Percentiles rank a stretch among this genome's conserved stretches.
These are phyloP conservation scores for Drosophila erecta DNA, from an alignment of 1,140 invertebrate species.

Conservation along the genomic window DNA sequence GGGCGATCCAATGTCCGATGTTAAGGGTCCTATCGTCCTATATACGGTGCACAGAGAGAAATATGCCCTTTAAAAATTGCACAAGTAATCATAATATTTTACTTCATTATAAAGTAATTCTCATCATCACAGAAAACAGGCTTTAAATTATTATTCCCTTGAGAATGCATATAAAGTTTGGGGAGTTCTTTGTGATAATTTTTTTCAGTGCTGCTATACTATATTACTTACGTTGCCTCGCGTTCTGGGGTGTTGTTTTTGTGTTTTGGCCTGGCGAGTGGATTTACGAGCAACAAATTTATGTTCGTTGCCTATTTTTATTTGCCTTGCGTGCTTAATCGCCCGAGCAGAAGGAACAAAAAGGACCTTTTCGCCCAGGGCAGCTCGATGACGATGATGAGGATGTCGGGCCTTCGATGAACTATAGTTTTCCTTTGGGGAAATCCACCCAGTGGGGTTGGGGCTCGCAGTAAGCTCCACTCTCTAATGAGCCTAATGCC, in stretches of 20 bases:
- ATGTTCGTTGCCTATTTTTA: constrained; percentile 83
- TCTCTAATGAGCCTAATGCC: constrained; percentile 70
- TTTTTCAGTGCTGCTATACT: constrained; percentile 24
- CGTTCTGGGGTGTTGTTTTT: constrained; percentile 45
- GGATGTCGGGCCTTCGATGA: constrained; percentile 28
- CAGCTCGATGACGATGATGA: constrained; percentile 34
- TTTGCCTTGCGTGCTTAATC: constrained; percentile 82
- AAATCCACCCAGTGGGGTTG: constrained; percentile 11
- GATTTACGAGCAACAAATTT: constrained; percentile 83
- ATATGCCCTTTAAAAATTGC: background rate
- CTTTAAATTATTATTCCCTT: too few species aligned
- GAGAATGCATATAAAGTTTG: too few species aligned
- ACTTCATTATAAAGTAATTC: too few species aligned
- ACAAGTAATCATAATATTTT: too few species aligned
- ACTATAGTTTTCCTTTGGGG: constrained; percentile 52
- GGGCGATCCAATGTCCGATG: constrained; percentile 57
- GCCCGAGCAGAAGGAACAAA: constrained; percentile 47
- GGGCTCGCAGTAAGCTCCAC: background rate
- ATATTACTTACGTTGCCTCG: constrained; percentile 24
- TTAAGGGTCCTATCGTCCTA: constrained; percentile 18
- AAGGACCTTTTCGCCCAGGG: constrained; percentile 46
- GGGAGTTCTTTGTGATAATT: background rate
- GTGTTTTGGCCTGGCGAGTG: constrained; percentile 60
- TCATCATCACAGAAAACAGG: too few species aligned
- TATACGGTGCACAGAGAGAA: constrained; percentile 19